Evolutionary conservation across 2,797 vertebrate genomes (phyloP).

Genomic region (Diglossa cyanea): DNA sequence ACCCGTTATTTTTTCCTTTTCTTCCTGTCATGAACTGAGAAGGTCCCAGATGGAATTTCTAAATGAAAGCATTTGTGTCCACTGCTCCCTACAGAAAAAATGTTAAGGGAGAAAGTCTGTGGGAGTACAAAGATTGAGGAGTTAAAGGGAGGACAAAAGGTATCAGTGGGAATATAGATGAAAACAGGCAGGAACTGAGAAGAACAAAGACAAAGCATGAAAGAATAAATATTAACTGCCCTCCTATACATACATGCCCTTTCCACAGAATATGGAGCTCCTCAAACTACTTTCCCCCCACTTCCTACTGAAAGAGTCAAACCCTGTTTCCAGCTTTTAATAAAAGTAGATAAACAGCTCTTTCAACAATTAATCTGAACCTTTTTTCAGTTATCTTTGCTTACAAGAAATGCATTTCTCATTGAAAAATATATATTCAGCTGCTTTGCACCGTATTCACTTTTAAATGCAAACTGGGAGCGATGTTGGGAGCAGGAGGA

Average conservation of each 20-base stretch:
- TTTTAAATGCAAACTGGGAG: neutral
- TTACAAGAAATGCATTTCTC: neutral
- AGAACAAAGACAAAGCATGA: constrained; percentile 8
- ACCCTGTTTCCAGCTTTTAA: neutral
- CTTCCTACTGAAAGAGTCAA: neutral
- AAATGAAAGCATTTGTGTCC: constrained; percentile 35
- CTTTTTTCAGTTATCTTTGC: neutral
- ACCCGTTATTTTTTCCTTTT: constrained; percentile 21
- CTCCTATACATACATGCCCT: neutral
- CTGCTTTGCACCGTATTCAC: neutral
- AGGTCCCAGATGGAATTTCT: constrained; percentile 22
- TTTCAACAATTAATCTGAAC: neutral
- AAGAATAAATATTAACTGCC: constrained; percentile 57
- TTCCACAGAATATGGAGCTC: neutral
- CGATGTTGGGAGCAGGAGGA: rapidly evolving
- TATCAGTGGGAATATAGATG: constrained; percentile 32
- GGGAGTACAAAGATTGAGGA: constrained; percentile 40
- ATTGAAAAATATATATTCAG: neutral
- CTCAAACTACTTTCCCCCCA: neutral
- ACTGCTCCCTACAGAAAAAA: constrained; percentile 17
- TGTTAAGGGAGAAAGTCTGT: neutral
- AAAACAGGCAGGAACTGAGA: constrained; percentile 19
- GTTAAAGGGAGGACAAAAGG: constrained; percentile 50
- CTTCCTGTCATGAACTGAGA: neutral
- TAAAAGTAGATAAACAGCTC: neutral